A percentile compares a stretch with the other conserved stretches of the same genome.
phyloP scores from a whole-genome alignment of 30 jellyfish, hydroid and myxozoan species.

The Turritopsis rubra region DNA sequence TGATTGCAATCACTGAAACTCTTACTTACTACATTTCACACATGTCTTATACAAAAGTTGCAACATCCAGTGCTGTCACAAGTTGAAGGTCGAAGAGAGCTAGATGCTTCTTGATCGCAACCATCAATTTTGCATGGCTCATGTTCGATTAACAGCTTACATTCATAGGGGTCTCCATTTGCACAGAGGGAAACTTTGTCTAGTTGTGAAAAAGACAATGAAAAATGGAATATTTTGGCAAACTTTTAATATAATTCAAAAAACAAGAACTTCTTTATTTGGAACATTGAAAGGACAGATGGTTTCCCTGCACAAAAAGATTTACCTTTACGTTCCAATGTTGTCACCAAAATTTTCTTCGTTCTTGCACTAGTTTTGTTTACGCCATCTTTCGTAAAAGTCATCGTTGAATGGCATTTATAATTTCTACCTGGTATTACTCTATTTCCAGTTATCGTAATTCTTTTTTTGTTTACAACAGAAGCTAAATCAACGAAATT shows the following conservation, averaged over 20 bases:
- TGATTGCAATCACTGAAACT: background rate
- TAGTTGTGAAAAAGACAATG: slow-evolving; percentile 5
- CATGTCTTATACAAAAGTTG: slow-evolving; percentile 52
- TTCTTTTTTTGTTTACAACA: slow-evolving; percentile 1
- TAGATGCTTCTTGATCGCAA: slow-evolving; percentile 70
- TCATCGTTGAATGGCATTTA: slow-evolving; percentile 50
- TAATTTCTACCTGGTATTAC: slow-evolving; percentile 48
- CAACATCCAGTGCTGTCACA: slow-evolving; percentile 69
- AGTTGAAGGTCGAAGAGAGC: slow-evolving; percentile 56
- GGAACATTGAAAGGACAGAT: no score
- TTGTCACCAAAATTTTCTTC: slow-evolving; percentile 40
- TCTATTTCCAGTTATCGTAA: slow-evolving; percentile 24
- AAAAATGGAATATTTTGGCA: no score
- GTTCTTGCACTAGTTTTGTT: slow-evolving; percentile 48
- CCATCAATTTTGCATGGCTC: slow-evolving; percentile 36
- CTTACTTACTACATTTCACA: slow-evolving; percentile 65
- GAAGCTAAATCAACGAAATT: background rate
- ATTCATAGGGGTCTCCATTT: slow-evolving; percentile 62
- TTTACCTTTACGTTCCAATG: slow-evolving; percentile 31
- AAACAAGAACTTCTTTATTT: no score
- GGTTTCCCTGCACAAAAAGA: background rate
- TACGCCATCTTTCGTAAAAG: background rate
- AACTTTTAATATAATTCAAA: no score
- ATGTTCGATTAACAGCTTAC: slow-evolving; percentile 48
- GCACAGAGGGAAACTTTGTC: slow-evolving; percentile 68